Evolutionary conservation across 1,140 invertebrate species (phyloP), one percentile per base, ranked within the genome.

Genomic region (Leptonema lineaticorne): DNA sequence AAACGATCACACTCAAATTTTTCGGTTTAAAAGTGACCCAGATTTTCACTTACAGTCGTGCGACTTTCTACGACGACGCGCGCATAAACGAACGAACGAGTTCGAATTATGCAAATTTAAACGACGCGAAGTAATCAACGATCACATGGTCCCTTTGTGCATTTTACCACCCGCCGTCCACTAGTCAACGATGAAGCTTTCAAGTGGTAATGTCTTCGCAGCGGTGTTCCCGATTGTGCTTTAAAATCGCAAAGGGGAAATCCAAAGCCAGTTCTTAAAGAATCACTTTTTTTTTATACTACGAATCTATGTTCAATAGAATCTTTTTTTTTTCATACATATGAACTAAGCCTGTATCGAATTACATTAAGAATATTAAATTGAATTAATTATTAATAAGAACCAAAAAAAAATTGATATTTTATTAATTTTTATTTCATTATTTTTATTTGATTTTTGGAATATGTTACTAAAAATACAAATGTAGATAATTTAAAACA

Each of bases 141-240:
- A 8, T n/a, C 58, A 37, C 41, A 16, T 22, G n/a, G n/a, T 18
- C 22, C 37, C 37, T 64, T 64, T 64, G 62, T 64, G 27, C 26
- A 18, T 24, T 53, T 24, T 28, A 50, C 62, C 62, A 29, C 62
- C 62, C 62, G 62, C 41, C 20, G 56, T 28, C 26, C 26, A 58
- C 24, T 28, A 8, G 56, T 46, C 27, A 45, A 64, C 27, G 62
- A 50, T 46, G 62, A 64, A 16, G 62, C 62, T 64, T 64, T 64
- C 62, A 64, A 64, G 62, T 64, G 62, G 62, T 64, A 64, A 64
- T 64, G 62, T 64, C 62, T 50, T 64, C 62, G 26, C 62, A 64
- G 62, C 62, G 41, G 62, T 24, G 59, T 24, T 2, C 37, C 33
- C 24, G 9, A 14, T 41, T 41, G 37, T 58, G 11, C 9, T n/a